A percentile compares a stretch with the other conserved stretches of the same genome.
phyloP scores from a whole-genome alignment of 2,888 invertebrate species.

The Dasysyrphus tricinctus region DNA sequence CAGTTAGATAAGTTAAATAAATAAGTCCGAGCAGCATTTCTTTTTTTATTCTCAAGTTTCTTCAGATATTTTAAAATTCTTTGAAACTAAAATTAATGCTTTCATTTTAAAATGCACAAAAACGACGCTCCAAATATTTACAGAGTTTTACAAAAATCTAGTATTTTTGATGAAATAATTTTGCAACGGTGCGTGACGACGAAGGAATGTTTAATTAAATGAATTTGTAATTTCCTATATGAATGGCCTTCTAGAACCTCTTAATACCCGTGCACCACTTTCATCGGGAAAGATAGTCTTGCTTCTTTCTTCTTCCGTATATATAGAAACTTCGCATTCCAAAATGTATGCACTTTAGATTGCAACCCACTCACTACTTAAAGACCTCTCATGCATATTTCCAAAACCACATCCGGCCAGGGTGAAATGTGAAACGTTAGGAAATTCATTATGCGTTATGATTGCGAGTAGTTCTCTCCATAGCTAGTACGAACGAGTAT shows the following conservation, averaged over 20 bases:
- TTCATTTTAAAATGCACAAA: too few species aligned
- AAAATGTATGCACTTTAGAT: constrained; percentile 13
- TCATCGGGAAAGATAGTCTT: neutral
- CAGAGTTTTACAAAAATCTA: neutral
- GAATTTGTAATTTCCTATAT: constrained; percentile 20
- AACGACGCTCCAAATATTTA: neutral
- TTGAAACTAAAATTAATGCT: too few species aligned
- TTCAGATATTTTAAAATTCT: too few species aligned
- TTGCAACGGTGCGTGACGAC: neutral
- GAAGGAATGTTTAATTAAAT: constrained; percentile 5
- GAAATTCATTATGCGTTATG: constrained; percentile 60
- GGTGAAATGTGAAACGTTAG: constrained; percentile 35
- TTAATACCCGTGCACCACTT: neutral
- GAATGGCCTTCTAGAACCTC: neutral
- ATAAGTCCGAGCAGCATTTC: too few species aligned
- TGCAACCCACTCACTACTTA: constrained; percentile 38
- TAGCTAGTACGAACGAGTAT: constrained; percentile 5
- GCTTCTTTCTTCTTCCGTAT: neutral
- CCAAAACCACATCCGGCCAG: constrained; percentile 12
- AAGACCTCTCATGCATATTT: constrained; percentile 53
- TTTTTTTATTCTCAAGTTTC: too few species aligned
- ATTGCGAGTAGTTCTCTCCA: constrained; percentile 40
- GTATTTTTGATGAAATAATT: neutral
- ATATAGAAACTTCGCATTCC: neutral
- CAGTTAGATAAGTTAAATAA: too few species aligned